Base-by-base conservation (phyloP, 2,113 vertebrate species). In the Pipa parva region DNA sequence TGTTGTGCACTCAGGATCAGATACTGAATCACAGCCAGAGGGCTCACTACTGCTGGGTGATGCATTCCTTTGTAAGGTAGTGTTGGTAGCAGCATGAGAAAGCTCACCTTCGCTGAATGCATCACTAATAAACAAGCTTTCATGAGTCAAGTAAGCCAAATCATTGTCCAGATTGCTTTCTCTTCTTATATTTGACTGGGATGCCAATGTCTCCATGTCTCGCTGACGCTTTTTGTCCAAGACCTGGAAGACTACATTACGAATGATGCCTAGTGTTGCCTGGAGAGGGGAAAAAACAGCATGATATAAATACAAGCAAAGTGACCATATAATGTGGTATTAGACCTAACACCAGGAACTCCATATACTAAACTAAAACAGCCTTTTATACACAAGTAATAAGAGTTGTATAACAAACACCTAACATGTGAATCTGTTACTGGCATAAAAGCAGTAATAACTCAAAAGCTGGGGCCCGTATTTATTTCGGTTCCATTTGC, bases 41-140 rank as follows among this genome's bases (percentile, higher is more conserved):
- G 82, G 78, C 80, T 93, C 74, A 2, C 57, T 70, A 45, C 65
- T 79, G 65, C 63, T 81, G 15, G 82, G 86, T 65, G 78, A 84
- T 15, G 49, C 18, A 69, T 82, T 84, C 68, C 89, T 84, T 1
- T 86, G 87, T 63, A 83, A 82, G 77, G 81, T 79, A 59, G 60
- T 63, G 51, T 89, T 86, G 20, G 73, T 52, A 33, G 67, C 59
- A 5, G 33, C 1, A 2, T 73, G 1, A 2, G 62, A 76, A 60
- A 86, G 83, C 63, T 92, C 92, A 11, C 78, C 83, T 5, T 92
- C 89, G 0, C 73, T 63, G 21, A 97, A 88, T 0, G 95, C 94
- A 1, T 99, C 97, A 8, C 95, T 99, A 75, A 99, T 94, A 74
- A 99, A 99, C 80, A 97, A 78, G 57, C 95, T 94, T 80, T 98